Evolutionary conservation across 2,888 invertebrate species (phyloP), one percentile per base, ranked within the genome.

Genomic region (Pelosia muscerda): DNA sequence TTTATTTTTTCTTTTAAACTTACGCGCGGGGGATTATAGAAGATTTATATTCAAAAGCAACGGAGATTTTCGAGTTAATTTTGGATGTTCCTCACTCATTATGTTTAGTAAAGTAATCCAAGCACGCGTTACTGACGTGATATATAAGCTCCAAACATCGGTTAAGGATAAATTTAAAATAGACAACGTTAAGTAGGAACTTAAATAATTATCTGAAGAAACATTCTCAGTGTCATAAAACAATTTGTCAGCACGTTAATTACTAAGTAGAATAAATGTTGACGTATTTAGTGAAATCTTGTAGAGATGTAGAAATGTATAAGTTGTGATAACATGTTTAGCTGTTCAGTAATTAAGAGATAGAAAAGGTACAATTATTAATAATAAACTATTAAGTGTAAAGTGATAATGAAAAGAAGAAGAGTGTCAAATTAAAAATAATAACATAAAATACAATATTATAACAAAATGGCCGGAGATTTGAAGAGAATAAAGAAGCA

Each of bases 201-300:
- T 86, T 81, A 85, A 88, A 91, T 90, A 49, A 49, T 49, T 49
- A 86, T 89, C 92, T 85, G 88, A 84, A 81, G 84, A 76, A 88
- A 85, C 91, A 90, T 90, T 90, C 79, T 84, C 82, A 85, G 86
- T 91, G 90, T 89, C 91, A 85, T 91, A 88, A 87, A 85, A 87
- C 87, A 86, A 92, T 94, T 92, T 92, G 93, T 94, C 92, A 91
- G 86, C 90, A 88, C 82, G 89, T 91, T 93, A 91, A 92, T 92
- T 90, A 89, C 76, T 77, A 76, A 83, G 81, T 85, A 82, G 86
- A 86, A 88, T 89, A 87, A 87, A 89, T 86, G 90, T 86, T 90
- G 92, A 92, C 89, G 89, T 88, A 88, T 91, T 91, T 90, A 91
- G 85, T 90, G 84, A 80, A 81, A 86, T 81, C 86, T 84, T 81